Base-by-base conservation (phyloP, 2,113 vertebrate species). In the Saccopteryx leptura region DNA sequence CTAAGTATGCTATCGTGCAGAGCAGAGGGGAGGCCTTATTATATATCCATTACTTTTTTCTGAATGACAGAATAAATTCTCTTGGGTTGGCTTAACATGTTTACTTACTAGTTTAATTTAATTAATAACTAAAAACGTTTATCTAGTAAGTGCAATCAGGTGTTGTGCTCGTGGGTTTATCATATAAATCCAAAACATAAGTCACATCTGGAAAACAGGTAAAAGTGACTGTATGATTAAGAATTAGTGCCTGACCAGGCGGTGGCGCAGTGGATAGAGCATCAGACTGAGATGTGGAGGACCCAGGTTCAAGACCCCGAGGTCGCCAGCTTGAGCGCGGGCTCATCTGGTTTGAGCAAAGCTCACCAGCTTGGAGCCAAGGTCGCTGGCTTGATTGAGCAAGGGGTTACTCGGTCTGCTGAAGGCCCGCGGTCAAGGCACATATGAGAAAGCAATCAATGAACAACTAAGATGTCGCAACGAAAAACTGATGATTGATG, bases 101-200 rank as follows among this genome's bases (percentile, higher is more conserved):
- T 90, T 76, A 60, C 28, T 92, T 94, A 82, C 31, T 58, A 76
- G 10, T 80, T 92, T 84, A 91, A 82, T 78, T 96, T 86, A 91
- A 11, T 81, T 88, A 80, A 39, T 83, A 88, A 48, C 31, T 17
- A 33, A 58, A 93, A 93, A 81, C 2, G 0, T 21, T 78, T 79
- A 90, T 81, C 63, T 79, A 79, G 4, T 26, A 91, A 66, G n/a
- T 65, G 1, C 4, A 92, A 81, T 54, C 28, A 58, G 39, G 9
- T 24, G 9, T 21, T 19, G 26, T 56, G 81, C 19, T 88, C 31
- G 39, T 10, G 21, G 31, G 24, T 61, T 93, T 82, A 90, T 74
- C 78, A 78, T 50, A 90, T 54, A 91, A 94, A 82, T 83, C 14
- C 24, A 88, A 96, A 76, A 79, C 33, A 71, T 69, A 84, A 87